Base-by-base conservation (phyloP, 2,888 invertebrate species). In the Ariolimax columbianus region DNA sequence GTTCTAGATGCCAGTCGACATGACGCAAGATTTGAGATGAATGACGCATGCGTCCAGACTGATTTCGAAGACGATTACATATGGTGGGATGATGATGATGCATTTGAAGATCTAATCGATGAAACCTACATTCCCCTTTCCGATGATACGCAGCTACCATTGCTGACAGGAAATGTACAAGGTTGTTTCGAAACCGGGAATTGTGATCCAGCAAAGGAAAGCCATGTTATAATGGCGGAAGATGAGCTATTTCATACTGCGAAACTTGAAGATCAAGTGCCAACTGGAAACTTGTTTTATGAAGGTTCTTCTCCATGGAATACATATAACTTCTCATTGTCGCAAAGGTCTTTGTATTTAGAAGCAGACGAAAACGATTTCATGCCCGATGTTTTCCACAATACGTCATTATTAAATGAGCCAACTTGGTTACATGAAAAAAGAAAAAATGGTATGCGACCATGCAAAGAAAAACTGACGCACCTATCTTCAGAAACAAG, bases 241-340 rank as follows among this genome's bases (percentile, higher is more conserved):
- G 87, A 88, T 40, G 78, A 82, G 33, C 77, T 51, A 4, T 90
- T 92, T 85, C 89, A 92, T 26, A 90, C 89, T 77, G 87, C 86
- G 14, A 91, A 95, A 78, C 92, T 95, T 83, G 94, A 95, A 85
- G 95, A 95, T 87, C 95, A 95, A 92, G 95, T 95, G 9, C 94
- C 94, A 30, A 94, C 94, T 83, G 92, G 95, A 43, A 94, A 95
- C 26, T 94, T n/a, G 0, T 75, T 75, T 11, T 43, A 68, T 26
- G 63, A 63, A n/a, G n/a, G n/a, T n/a, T n/a, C n/a, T n/a, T n/a
- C n/a, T n/a, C n/a, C n/a, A n/a, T n/a, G n/a, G n/a, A n/a, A n/a
- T n/a, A n/a, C n/a, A n/a, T n/a, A n/a, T n/a, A n/a, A n/a, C n/a
- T n/a, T n/a, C n/a, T n/a, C n/a, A n/a, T n/a, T n/a, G n/a, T n/a